Percentiles rank a stretch among this genome's conserved stretches.
These are phyloP conservation scores for Philotrypesis tridentata DNA, from an alignment of 1,140 invertebrate genomes.

Conservation along the genomic window DNA sequence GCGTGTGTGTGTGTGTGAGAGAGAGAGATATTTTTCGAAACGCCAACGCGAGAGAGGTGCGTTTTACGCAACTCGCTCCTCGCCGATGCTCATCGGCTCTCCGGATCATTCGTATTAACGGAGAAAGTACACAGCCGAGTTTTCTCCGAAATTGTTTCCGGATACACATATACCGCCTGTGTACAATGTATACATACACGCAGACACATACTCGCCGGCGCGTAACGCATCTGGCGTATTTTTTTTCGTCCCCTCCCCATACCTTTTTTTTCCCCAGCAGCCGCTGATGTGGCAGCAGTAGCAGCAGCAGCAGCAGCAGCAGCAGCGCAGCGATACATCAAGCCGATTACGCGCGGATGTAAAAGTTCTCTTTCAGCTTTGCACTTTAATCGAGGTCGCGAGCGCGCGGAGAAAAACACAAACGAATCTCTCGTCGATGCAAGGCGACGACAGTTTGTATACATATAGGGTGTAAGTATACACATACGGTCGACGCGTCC, in stretches of 20 bases:
- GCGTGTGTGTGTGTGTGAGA: too few species aligned
- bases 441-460: too few species aligned
- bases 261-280: too few species aligned
- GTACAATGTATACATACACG: neutral
- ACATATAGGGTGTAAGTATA: too few species aligned
- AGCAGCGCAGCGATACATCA: neutral
- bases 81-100: neutral
- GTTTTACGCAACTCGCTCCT: neutral
- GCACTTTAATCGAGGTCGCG: neutral
- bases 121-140: neutral
- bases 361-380: neutral
- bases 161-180: too few species aligned
- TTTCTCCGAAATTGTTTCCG: conserved; percentile 23
- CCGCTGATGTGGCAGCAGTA: neutral
- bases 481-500: too few species aligned
- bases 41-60: too few species aligned
- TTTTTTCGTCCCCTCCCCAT: too few species aligned
- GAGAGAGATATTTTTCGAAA: too few species aligned
- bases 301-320: too few species aligned
- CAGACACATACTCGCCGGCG: too few species aligned
- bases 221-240: conserved; percentile 16
- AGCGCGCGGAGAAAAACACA: too few species aligned
- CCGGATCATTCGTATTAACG: neutral
- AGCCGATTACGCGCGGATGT: conserved; percentile 8
- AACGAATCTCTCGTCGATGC: neutral